These are phyloP conservation scores for Nibea albiflora DNA, from an alignment of 2,113 vertebrate genomes.

Conservation along the genomic window DNA sequence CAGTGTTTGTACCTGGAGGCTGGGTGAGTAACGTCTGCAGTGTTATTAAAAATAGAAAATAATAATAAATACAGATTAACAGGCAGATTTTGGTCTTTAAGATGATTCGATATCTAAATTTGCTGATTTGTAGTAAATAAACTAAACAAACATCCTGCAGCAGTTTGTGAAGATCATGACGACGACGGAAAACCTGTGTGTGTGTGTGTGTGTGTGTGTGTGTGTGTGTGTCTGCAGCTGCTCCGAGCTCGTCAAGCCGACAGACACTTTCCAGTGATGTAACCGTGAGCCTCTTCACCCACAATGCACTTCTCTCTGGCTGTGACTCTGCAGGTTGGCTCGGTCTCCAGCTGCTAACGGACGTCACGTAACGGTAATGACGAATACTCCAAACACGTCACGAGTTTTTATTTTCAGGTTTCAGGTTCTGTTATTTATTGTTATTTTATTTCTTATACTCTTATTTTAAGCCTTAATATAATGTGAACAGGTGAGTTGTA, in stretches of 20 bases:
- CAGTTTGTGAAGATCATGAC: too few species aligned
- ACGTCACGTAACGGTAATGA: not conserved
- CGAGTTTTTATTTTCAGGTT: not conserved
- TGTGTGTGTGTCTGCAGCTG: slow-evolving; percentile 52
- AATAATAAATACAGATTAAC: too few species aligned
- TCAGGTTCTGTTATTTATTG: not conserved
- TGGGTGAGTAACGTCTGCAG: too few species aligned
- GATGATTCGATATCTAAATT: too few species aligned
- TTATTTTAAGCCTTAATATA: too few species aligned
- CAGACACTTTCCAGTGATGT: slow-evolving; percentile 43
- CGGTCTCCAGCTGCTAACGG: not conserved
- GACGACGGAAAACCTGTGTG: not conserved
- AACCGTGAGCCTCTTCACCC: slow-evolving; percentile 3
- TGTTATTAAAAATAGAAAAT: too few species aligned
- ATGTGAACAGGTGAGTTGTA: too few species aligned
- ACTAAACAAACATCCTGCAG: too few species aligned
- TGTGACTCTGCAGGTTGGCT: not conserved
- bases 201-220: slow-evolving; percentile 16
- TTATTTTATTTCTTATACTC: too few species aligned
- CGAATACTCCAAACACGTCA: not conserved
- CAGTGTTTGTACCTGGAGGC: too few species aligned
- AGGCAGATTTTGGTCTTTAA: not conserved
- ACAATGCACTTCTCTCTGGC: slow-evolving; percentile 36
- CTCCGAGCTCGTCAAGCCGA: slow-evolving; percentile 32
- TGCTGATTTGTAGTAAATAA: too few species aligned